Evolutionary conservation across 2,888 invertebrate genomes (phyloP).

Genomic region (Apeira syringaria): DNA sequence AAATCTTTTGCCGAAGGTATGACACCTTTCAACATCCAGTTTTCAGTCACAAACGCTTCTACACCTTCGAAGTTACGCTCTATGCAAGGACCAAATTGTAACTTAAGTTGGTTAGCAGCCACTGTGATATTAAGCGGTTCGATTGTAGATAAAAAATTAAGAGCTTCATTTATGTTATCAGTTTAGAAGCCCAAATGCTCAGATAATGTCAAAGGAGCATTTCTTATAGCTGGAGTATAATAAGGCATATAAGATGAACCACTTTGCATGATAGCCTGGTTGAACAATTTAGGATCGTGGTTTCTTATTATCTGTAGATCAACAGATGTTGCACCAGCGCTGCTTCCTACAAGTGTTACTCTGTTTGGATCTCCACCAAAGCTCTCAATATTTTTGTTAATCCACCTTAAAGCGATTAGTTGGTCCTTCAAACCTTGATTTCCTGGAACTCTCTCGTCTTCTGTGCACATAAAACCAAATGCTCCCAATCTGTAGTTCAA

Average conservation of each 20-base stretch:
- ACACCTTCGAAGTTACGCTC: constrained; percentile 41
- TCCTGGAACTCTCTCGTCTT: constrained; percentile 52
- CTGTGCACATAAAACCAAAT: constrained; percentile 61
- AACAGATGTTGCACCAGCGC: constrained; percentile 50
- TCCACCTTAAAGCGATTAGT: constrained; percentile 49
- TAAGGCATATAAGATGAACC: constrained; percentile 37
- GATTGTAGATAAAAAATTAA: constrained; percentile 35
- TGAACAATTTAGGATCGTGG: constrained; percentile 31
- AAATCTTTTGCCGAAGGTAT: constrained; percentile 27
- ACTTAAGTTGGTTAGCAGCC: constrained; percentile 28
- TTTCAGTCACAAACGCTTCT: constrained; percentile 36
- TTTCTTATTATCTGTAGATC: constrained; percentile 43
- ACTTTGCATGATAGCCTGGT: constrained; percentile 46
- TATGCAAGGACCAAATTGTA: constrained; percentile 39
- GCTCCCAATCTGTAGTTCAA: constrained; percentile 54
- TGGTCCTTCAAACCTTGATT: constrained; percentile 62
- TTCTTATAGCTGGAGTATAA: constrained; percentile 28
- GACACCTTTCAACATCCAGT: constrained; percentile 32
- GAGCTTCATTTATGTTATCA: constrained; percentile 36
- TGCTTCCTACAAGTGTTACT: constrained; percentile 52
- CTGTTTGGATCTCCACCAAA: constrained; percentile 55
- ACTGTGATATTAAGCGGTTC: constrained; percentile 35
- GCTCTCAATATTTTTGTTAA: constrained; percentile 48
- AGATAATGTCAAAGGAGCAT: constrained; percentile 38
- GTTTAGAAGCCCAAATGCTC: constrained; percentile 36